These are phyloP conservation scores for Chrysodeixis includens DNA, from an alignment of 2,888 invertebrate species.

Conservation along the genomic window DNA sequence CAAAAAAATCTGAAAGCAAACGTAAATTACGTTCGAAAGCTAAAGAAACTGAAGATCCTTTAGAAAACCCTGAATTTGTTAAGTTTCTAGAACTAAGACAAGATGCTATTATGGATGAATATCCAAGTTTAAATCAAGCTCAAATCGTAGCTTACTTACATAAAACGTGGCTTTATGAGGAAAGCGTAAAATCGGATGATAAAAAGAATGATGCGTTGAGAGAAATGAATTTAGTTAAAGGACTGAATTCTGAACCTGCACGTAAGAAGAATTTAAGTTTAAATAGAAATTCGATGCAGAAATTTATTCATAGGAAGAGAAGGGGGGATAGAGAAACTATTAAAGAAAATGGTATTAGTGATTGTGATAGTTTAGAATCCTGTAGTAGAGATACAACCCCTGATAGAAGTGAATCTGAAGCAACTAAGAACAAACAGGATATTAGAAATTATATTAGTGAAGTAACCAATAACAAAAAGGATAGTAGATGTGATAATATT, in stretches of 20 bases:
- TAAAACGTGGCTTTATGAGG: slow-evolving; percentile 85
- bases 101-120: slow-evolving; percentile 82
- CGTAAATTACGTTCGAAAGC: slow-evolving; percentile 61
- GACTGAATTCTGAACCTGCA: slow-evolving; percentile 44
- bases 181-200: slow-evolving; percentile 74
- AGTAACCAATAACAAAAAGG: not conserved
- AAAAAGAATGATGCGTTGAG: slow-evolving; percentile 67
- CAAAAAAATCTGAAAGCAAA: slow-evolving; percentile 53
- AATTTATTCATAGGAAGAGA: slow-evolving; percentile 40
- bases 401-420: not conserved
- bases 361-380: not conserved
- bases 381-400: not conserved
- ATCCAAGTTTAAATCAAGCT: slow-evolving; percentile 82
- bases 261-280: slow-evolving; percentile 42
- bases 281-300: slow-evolving; percentile 41
- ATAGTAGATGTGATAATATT: not conserved
- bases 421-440: no score
- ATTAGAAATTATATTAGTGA: not conserved
- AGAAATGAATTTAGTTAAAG: slow-evolving; percentile 71
- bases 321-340: slow-evolving; percentile 17
- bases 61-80: slow-evolving; percentile 79
- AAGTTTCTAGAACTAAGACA: slow-evolving; percentile 84
- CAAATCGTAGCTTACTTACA: slow-evolving; percentile 83
- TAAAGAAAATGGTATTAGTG: not conserved
- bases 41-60: slow-evolving; percentile 50